Evolutionary conservation across 2,113 vertebrate genomes (phyloP).

Genomic region (Eretmochelys imbricata): DNA sequence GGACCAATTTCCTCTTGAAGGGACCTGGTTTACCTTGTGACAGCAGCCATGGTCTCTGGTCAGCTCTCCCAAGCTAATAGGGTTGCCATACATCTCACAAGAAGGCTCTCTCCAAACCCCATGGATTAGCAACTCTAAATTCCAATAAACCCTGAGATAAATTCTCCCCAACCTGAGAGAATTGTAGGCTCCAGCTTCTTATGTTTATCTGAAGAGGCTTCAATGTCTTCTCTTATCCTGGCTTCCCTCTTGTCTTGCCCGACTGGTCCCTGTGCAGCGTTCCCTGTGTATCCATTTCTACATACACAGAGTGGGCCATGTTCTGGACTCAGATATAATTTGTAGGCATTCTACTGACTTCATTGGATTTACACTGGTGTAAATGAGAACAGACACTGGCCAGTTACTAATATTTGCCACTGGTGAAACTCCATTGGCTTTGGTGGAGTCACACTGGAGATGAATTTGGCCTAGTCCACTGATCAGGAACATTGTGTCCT

Average conservation of each 20-base stretch:
- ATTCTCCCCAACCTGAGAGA: background rate
- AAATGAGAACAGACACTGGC: background rate
- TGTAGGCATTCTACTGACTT: background rate
- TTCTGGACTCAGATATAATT: background rate
- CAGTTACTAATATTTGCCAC: background rate
- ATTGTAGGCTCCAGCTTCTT: background rate
- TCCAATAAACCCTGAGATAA: background rate
- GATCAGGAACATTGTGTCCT: background rate
- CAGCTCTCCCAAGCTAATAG: background rate
- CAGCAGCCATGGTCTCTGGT: background rate
- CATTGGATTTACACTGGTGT: rapidly evolving
- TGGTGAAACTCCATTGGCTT: background rate
- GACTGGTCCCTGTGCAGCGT: background rate
- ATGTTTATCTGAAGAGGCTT: background rate
- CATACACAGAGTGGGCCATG: background rate
- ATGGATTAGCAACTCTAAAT: background rate
- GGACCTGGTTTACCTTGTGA: too few species aligned
- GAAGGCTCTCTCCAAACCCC: background rate
- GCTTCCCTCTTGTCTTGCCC: background rate
- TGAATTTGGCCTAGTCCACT: background rate
- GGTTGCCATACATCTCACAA: background rate
- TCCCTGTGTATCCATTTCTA: background rate
- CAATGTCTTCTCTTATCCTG: background rate
- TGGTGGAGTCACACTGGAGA: background rate
- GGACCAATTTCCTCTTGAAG: too few species aligned